Conservation (phyloP, 2,113 vertebrate species). For the Carassius auratus region DNA sequence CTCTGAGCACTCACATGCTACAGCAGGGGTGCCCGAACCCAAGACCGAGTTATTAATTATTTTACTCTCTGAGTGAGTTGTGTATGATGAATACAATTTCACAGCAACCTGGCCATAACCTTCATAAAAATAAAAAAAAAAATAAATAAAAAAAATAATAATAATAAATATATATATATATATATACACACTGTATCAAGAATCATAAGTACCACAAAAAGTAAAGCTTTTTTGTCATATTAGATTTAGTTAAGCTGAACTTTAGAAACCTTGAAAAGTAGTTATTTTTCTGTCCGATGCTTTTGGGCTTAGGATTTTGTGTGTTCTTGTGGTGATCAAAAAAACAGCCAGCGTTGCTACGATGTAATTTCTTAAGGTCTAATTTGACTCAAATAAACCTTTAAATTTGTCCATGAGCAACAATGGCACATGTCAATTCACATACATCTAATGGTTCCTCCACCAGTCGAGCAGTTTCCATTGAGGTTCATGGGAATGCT, state of each 20-base stretch:
- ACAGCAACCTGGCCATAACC: not conserved
- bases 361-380: not conserved
- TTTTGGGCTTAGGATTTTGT: not conserved
- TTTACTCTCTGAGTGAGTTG: too few relatives aligned
- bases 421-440: not conserved
- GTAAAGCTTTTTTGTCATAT: not conserved
- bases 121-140: not conserved
- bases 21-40: not conserved
- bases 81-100: not conserved
- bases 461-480: not conserved
- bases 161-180: too few relatives aligned
- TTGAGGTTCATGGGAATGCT: conserved; percentile 2
- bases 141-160: not conserved
- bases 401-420: not conserved
- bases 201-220: not conserved
- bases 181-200: not conserved
- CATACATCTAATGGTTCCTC: not conserved
- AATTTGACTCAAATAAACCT: not conserved
- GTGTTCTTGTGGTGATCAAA: not conserved
- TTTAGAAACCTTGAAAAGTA: not conserved
- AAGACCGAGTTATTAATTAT: too few relatives aligned
- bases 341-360: not conserved
- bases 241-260: not conserved
- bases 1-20: not conserved
- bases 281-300: not conserved